These are phyloP conservation scores for Spondyliosoma cantharus DNA, from an alignment of 2,797 vertebrate genomes.

Conservation along the genomic window DNA sequence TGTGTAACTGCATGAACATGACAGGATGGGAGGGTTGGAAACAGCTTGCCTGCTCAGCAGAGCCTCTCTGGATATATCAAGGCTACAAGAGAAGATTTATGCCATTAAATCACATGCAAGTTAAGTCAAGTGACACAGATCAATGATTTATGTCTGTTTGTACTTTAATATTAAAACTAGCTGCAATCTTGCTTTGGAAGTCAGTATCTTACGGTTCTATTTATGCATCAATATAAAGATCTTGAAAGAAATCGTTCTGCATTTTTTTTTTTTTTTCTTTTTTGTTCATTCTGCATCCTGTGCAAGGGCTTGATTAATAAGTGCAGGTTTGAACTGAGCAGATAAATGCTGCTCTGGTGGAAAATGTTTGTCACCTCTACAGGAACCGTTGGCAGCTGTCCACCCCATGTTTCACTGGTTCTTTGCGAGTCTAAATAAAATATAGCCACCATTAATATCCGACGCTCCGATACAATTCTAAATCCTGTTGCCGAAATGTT, in stretches of 20 bases:
- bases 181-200: not conserved
- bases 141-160: not conserved
- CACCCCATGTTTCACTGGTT: not conserved
- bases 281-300: not conserved
- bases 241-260: not conserved
- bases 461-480: not conserved
- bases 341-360: not conserved
- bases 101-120: not conserved
- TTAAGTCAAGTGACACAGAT: conserved; percentile 3
- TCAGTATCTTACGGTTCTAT: not conserved
- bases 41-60: not conserved
- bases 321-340: not conserved
- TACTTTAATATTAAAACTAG: not conserved
- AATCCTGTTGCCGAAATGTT: not conserved
- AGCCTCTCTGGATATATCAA: not conserved
- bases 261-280: no score
- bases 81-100: not conserved
- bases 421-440: not conserved
- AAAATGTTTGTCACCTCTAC: not conserved
- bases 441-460: no score
- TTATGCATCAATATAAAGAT: not conserved
- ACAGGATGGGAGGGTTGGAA: not conserved
- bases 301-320: not conserved
- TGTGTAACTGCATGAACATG: not conserved
- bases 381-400: not conserved